These are phyloP conservation scores for Patagioenas fasciata DNA, from an alignment of 2,113 vertebrate species.

Conservation along the genomic window DNA sequence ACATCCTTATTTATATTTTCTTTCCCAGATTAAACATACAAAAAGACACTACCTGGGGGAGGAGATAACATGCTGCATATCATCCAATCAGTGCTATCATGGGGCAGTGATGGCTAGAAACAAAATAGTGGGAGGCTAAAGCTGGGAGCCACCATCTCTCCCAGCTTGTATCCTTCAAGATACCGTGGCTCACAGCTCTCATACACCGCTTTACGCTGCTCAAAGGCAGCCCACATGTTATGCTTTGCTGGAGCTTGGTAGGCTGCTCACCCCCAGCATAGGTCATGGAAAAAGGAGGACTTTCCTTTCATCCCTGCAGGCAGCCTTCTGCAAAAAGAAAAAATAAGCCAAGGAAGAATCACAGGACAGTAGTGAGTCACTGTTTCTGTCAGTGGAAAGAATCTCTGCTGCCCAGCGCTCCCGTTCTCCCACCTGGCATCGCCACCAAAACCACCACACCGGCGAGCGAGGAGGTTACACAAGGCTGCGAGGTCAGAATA, in stretches of 20 bases:
- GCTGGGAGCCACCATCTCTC: neutral
- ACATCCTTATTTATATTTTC: neutral
- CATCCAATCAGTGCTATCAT: neutral
- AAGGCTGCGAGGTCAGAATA: neutral
- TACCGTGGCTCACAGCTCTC: neutral
- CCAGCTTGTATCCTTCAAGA: neutral
- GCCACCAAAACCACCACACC: slow-evolving; percentile 38
- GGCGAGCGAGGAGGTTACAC: neutral
- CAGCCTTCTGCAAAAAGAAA: neutral
- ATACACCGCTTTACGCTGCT: neutral
- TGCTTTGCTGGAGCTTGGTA: neutral
- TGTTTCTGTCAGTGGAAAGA: slow-evolving; percentile 51
- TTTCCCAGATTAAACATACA: neutral
- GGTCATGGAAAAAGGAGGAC: slow-evolving; percentile 3
- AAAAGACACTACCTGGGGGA: neutral
- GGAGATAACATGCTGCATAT: neutral
- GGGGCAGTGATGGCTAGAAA: neutral
- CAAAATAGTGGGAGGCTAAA: neutral
- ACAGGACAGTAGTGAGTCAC: slow-evolving; percentile 37
- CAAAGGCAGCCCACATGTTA: neutral
- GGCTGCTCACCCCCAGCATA: neutral
- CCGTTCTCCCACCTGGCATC: slow-evolving; percentile 62
- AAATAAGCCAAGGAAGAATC: neutral
- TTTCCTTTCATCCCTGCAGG: slow-evolving; percentile 39
- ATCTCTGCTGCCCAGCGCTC: slow-evolving; percentile 34